Evolutionary conservation across 1,140 invertebrate genomes (phyloP), one percentile per base, ranked within the genome.

Genomic region (Plutomurus gul): DNA sequence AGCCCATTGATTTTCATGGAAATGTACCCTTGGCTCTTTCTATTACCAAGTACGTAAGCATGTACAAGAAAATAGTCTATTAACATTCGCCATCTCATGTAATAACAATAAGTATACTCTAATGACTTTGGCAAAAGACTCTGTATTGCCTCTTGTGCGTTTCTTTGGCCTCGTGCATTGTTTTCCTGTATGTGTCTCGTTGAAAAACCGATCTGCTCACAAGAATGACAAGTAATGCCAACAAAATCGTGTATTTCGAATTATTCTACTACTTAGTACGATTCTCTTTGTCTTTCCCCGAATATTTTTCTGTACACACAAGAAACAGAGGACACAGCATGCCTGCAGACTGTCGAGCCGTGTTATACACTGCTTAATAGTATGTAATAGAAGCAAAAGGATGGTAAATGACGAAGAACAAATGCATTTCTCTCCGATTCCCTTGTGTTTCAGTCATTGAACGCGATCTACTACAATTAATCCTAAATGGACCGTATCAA

Each of bases 401-500:
- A n/a, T 7, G 56, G 13, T 60, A 60, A 60, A 33, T 30, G 25
- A n/a, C 18, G 25, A 65, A 16, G 27, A 65, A 65, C 27, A 36
- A 51, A 65, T 65, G 16, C 30, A 18, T 36, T n/a, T 65, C 16
- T 36, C 16, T n/a, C 56, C 46, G 6, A n/a, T 49, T 49, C 46
- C 18, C 16, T 27, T 30, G 7, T 18, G 30, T 30, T 65, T 65
- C n/a, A n/a, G n/a, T n/a, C n/a, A n/a, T n/a, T n/a, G n/a, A n/a
- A n/a, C n/a, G n/a, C n/a, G n/a, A n/a, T n/a, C n/a, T 36, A 30
- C 27, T 25, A 25, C 20, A 27, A 56, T 56, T 56, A 56, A 56
- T 56, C 56, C 27, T 56, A 47, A 65, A 65, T 65, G 56, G 56
- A 27, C 27, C 30, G 27, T 65, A 65, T 65, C 25, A 65, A 65